Conservation (phyloP, 2,797 vertebrate species). For the Adrianichthys oophorus region DNA sequence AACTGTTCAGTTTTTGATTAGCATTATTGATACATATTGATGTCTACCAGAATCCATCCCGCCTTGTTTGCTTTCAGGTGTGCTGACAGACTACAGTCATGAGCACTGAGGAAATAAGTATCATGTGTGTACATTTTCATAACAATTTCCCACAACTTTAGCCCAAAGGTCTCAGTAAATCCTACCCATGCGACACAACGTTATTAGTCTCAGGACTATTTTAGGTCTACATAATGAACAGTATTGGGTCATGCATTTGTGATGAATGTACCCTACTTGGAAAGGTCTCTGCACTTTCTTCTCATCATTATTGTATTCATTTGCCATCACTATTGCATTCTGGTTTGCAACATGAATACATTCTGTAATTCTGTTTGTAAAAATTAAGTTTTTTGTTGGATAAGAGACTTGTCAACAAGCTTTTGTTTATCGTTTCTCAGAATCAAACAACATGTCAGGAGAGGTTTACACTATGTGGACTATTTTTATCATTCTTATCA, state of each 20-base stretch:
- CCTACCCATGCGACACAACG: constrained; percentile 25
- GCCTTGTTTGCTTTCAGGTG: too few species aligned
- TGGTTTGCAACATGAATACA: constrained; percentile 37
- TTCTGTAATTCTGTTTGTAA: constrained; percentile 30
- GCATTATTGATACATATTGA: too few species aligned
- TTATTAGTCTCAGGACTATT: constrained; percentile 55
- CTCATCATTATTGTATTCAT: constrained; percentile 41
- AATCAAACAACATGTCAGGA: constrained; percentile 1
- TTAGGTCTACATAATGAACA: constrained; percentile 48
- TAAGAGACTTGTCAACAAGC: constrained; percentile 8
- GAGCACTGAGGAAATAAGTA: too few species aligned
- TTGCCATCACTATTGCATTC: constrained; percentile 30
- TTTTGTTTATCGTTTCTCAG: constrained; percentile 24
- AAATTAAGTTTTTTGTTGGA: constrained; percentile 30
- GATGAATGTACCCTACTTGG: constrained; percentile 54
- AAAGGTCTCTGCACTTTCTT: constrained; percentile 30
- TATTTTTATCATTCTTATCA: too few species aligned
- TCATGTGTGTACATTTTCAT: constrained; percentile 38
- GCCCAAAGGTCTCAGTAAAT: constrained; percentile 51
- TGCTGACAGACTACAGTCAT: too few species aligned
- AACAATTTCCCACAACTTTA: constrained; percentile 45
- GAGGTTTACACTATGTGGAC: too few species aligned
- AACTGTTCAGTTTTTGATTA: too few species aligned
- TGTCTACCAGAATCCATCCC: too few species aligned
- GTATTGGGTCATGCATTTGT: constrained; percentile 48